Evolutionary conservation across 2,888 invertebrate species (phyloP).

Genomic region (Drosophila lacicola): DNA sequence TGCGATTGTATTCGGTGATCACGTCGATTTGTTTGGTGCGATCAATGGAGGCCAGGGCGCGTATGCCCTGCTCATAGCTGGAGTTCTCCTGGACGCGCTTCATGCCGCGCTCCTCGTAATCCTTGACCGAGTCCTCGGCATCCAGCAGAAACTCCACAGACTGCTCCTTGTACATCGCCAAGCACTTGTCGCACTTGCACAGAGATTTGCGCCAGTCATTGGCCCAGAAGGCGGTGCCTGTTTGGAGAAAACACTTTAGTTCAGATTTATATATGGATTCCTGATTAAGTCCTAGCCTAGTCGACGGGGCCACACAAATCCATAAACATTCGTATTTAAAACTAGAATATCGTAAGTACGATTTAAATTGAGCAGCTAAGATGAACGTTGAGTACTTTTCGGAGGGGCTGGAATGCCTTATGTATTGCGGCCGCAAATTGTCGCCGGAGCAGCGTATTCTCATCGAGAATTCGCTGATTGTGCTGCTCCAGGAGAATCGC

Average conservation of each 20-base stretch:
- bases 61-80: conserved; percentile 91
- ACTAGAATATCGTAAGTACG: conserved; percentile 7
- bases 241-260: neutral
- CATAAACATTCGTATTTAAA: conserved; percentile 17
- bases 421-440: conserved; percentile 89
- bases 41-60: conserved; percentile 92
- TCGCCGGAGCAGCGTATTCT: conserved; percentile 90
- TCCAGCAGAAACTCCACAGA: conserved; percentile 91
- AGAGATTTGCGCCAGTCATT: conserved; percentile 91
- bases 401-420: conserved; percentile 83
- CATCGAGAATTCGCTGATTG: conserved; percentile 91
- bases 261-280: neutral
- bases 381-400: conserved; percentile 84
- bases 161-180: conserved; percentile 89
- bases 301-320: conserved; percentile 12
- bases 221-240: conserved; percentile 91
- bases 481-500: conserved; percentile 94
- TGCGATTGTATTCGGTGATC: conserved; percentile 93
- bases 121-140: conserved; percentile 92
- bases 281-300: conserved; percentile 1
- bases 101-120: conserved; percentile 92
- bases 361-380: conserved; percentile 25
- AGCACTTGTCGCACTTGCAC: conserved; percentile 89
- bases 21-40: conserved; percentile 94
- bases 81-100: conserved; percentile 85